Percentiles rank a stretch among this genome's conserved stretches.
Conservation (phyloP, 2,888 invertebrate genomes). For the Ypsolopha scabrella region DNA sequence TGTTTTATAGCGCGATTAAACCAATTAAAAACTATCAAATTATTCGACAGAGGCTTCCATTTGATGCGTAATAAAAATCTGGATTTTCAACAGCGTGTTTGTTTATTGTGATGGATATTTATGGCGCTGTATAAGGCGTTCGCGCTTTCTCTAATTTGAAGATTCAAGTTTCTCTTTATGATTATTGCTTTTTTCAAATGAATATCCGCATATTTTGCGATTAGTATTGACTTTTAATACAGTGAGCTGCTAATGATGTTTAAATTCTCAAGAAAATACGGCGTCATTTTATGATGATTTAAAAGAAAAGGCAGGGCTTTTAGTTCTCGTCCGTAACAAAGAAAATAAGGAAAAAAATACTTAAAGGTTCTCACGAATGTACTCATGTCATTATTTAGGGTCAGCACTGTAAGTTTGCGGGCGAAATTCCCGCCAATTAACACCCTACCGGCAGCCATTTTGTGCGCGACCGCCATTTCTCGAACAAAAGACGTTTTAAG, state of each 20-base stretch:
- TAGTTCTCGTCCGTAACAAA: too few species aligned
- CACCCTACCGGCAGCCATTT: constrained; percentile 21
- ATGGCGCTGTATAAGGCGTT: constrained; percentile 17
- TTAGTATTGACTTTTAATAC: too few species aligned
- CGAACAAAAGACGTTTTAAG: constrained; percentile 49
- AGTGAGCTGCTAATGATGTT: too few species aligned
- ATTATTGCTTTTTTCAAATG: background rate
- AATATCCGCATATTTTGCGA: background rate
- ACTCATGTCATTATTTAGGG: background rate
- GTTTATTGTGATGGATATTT: constrained; percentile 63
- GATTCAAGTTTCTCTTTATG: constrained; percentile 1
- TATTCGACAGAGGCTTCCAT: constrained; percentile 52
- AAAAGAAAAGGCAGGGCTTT: too few species aligned
- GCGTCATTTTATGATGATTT: too few species aligned
- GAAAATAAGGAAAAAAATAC: too few species aligned
- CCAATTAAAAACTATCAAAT: constrained; percentile 69
- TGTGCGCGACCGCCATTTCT: constrained; percentile 15
- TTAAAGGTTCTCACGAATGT: too few species aligned
- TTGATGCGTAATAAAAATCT: constrained; percentile 49
- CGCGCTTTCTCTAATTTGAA: constrained; percentile 6
- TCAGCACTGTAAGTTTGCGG: background rate
- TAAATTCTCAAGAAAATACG: too few species aligned
- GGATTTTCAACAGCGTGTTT: constrained; percentile 43
- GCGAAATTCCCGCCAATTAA: constrained; percentile 52
- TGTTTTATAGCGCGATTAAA: constrained; percentile 57